phyloP scores from a whole-genome alignment of 2,888 invertebrate genomes.

The Xestia xanthographa region DNA sequence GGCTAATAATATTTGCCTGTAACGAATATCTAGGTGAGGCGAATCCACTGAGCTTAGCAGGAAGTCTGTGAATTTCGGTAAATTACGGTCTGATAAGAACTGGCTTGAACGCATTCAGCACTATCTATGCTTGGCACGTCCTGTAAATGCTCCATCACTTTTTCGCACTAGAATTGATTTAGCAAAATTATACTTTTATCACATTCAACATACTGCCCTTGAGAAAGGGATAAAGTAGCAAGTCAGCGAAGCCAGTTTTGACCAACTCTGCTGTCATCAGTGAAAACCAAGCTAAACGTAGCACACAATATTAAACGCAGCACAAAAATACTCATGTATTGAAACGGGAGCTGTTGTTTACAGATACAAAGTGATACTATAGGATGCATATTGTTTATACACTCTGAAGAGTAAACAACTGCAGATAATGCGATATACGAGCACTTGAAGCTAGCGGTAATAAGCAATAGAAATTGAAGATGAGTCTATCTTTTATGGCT shows the following conservation, averaged over 20 bases:
- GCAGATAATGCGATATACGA: conserved; percentile 10
- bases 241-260: neutral
- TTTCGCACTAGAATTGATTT: neutral
- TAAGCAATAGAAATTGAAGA: conserved; percentile 42
- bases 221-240: too few relatives aligned
- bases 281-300: neutral
- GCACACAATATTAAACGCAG: neutral
- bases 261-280: neutral
- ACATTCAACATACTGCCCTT: neutral
- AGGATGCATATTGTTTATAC: conserved; percentile 28
- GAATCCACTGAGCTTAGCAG: neutral
- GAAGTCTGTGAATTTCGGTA: conserved; percentile 1
- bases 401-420: conserved; percentile 22
- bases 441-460: conserved; percentile 41
- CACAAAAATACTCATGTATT: neutral
- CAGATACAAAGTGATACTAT: conserved; percentile 15
- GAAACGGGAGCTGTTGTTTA: conserved; percentile 21
- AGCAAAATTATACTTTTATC: too few relatives aligned
- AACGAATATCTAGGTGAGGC: neutral
- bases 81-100: neutral
- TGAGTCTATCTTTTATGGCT: conserved; percentile 49
- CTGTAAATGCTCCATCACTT: neutral
- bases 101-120: neutral
- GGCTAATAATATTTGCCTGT: neutral
- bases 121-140: neutral